Evolutionary conservation across 2,888 invertebrate genomes (phyloP), one percentile per base, ranked within the genome.

Genomic region (Chymomyza fuscimana): DNA sequence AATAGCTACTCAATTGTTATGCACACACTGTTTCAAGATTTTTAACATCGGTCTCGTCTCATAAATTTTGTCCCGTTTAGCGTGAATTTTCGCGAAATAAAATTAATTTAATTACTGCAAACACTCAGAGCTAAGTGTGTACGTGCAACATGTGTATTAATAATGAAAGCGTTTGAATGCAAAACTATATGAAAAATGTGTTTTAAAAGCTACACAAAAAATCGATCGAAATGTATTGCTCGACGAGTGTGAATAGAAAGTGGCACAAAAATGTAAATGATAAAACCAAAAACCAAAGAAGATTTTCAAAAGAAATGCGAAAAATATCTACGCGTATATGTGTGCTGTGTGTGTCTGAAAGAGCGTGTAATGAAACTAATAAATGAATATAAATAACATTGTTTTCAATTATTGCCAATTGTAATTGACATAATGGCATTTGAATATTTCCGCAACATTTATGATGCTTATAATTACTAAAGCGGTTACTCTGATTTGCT

Each of bases 251-350:
- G 79, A 81, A 81, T 77, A 81, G 80, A 81, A 81, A 80, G 80
- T 80, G 75, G 77, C 79, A 79, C 79, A 80, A 65, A 79, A 81
- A 81, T 79, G 81, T 80, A 81, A 80, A 81, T 80, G 72, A 65
- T 29, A 52, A n/a, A 25, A 64, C 25, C 56, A 19, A 56, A 58
- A 58, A 46, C 22, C 58, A 73, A 80, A 79, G 70, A 72, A 70
- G 69, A 80, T 70, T 78, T 74, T 79, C 79, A 46, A 80, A 81
- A 80, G 81, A 80, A 80, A 80, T 80, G 80, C 80, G 79, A 79
- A 81, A 76, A 81, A 68, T 36, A 25, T 56, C 70, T 70, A 71
- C 67, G 66, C 46, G 40, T 56, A 3, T 32, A 58, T 65, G 40
- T 70, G 63, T 67, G 25, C 4, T 25, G 60, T 65, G 63, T 60